Evolutionary conservation across 2,888 invertebrate species (phyloP).

Genomic region (Idaea aversata): DNA sequence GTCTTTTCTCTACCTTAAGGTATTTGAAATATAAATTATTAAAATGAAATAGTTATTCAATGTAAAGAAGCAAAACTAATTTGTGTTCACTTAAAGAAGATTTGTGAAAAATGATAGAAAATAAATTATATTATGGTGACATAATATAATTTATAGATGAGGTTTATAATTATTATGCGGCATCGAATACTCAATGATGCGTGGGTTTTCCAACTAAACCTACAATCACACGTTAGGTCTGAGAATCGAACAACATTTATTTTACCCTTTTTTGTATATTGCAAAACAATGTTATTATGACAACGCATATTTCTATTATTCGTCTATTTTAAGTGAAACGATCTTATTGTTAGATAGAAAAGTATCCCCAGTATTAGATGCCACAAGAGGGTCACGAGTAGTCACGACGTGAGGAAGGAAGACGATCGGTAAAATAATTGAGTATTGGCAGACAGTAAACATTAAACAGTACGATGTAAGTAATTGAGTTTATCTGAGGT

Average conservation of each 20-base stretch:
- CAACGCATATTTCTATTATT: too few species aligned
- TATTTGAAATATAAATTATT: too few species aligned
- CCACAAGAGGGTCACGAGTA: too few species aligned
- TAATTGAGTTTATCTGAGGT: background rate
- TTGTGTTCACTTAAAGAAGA: background rate
- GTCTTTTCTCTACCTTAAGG: too few species aligned
- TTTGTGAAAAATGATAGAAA: too few species aligned
- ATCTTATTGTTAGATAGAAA: too few species aligned
- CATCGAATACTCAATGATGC: slow-evolving; percentile 16
- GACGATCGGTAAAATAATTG: background rate
- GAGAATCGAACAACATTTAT: too few species aligned
- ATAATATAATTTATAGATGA: background rate
- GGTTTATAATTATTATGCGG: slow-evolving; percentile 12
- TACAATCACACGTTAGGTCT: background rate
- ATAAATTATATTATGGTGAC: background rate
- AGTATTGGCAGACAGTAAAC: background rate
- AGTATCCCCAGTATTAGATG: too few species aligned
- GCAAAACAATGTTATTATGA: too few species aligned
- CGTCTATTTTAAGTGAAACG: too few species aligned
- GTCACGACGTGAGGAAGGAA: background rate
- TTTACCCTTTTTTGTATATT: too few species aligned
- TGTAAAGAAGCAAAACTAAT: background rate
- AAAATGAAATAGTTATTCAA: background rate
- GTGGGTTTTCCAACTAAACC: slow-evolving; percentile 12
- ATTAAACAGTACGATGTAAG: background rate